Percentiles rank a stretch among this genome's conserved stretches.
Conservation (phyloP, 2,888 invertebrate species). For the Drosophila siamana region DNA sequence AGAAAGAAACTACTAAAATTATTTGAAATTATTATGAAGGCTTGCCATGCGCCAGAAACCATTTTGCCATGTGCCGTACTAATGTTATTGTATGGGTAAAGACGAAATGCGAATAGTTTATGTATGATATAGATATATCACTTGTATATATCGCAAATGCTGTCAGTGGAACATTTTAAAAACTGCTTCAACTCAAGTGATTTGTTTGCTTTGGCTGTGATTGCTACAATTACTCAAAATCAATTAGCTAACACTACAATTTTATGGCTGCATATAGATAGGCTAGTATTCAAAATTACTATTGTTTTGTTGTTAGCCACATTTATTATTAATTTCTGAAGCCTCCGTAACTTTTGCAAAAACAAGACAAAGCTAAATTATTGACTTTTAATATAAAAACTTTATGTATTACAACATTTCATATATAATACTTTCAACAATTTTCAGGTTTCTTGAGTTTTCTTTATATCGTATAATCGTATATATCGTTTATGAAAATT, state of each 20-base stretch:
- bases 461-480: too few species aligned
- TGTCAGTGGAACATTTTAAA: conserved; percentile 41
- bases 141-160: conserved; percentile 23
- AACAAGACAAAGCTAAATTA: too few species aligned
- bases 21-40: conserved; percentile 61
- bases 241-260: conserved; percentile 17
- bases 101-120: conserved; percentile 29
- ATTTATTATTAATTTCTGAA: too few species aligned
- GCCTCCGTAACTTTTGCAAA: too few species aligned
- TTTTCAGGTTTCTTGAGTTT: too few species aligned
- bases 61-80: conserved; percentile 51
- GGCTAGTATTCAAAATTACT: too few species aligned
- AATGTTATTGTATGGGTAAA: conserved; percentile 29
- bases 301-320: too few species aligned
- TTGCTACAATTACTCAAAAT: conserved; percentile 18
- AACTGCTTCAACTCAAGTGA: conserved; percentile 57
- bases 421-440: too few species aligned
- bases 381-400: too few species aligned
- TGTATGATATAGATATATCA: conserved; percentile 14
- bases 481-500: conserved; percentile 1
- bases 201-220: conserved; percentile 7
- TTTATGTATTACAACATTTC: too few species aligned
- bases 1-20: conserved; percentile 41
- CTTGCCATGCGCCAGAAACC: conserved; percentile 51
- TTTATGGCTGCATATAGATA: background rate